phyloP scores from a whole-genome alignment of 2,113 vertebrate species.

The Lepidothrix coronata region DNA sequence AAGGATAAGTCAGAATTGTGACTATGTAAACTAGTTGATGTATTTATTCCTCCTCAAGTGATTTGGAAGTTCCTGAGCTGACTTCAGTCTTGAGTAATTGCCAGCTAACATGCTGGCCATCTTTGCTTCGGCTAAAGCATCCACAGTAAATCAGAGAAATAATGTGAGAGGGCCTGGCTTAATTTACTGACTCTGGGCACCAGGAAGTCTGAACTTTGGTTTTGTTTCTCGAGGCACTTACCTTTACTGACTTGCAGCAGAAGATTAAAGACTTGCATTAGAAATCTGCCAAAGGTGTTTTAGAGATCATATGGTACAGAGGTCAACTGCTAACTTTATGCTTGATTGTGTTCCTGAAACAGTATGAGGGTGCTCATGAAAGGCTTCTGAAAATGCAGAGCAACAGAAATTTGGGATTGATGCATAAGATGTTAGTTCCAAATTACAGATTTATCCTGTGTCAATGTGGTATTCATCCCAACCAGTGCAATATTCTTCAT shows the following conservation, averaged over 20 bases:
- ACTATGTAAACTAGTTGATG: background rate
- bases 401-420: background rate
- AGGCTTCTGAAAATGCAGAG: background rate
- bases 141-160: background rate
- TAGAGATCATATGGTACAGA: background rate
- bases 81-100: background rate
- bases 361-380: background rate
- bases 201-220: background rate
- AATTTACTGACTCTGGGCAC: background rate
- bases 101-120: background rate
- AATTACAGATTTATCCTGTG: background rate
- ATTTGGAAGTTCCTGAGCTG: background rate
- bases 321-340: background rate
- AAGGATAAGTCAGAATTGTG: background rate
- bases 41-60: background rate
- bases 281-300: background rate
- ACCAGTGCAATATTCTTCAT: background rate
- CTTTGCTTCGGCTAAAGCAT: background rate
- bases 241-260: background rate
- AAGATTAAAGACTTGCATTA: background rate
- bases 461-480: background rate
- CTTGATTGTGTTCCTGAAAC: background rate
- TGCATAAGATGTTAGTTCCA: background rate
- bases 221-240: background rate
- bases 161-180: background rate